These are phyloP conservation scores for Pinctada fucata DNA, from an alignment of 2,888 invertebrate genomes.

Conservation along the genomic window DNA sequence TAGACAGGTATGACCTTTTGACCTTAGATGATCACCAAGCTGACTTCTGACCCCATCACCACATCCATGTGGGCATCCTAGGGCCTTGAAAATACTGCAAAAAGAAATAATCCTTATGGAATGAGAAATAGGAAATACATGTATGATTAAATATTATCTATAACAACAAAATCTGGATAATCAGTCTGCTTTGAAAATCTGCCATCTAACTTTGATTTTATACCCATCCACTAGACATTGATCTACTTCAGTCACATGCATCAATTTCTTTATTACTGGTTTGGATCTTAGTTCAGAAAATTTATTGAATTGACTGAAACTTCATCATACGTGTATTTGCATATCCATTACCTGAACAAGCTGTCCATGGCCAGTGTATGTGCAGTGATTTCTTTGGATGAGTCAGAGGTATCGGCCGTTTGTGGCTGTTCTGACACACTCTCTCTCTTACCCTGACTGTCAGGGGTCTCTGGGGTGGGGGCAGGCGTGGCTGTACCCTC, in stretches of 20 bases:
- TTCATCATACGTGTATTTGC: too few species aligned
- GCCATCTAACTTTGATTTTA: not conserved
- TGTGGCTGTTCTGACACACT: conserved; percentile 18
- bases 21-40: conserved; percentile 80
- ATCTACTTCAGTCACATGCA: too few species aligned
- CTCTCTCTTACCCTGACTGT: conserved; percentile 34
- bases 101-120: not conserved
- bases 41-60: conserved; percentile 81
- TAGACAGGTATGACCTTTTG: conserved; percentile 88
- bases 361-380: conserved; percentile 87
- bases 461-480: conserved; percentile 22
- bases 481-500: conserved; percentile 36
- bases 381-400: conserved; percentile 76
- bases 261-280: too few species aligned
- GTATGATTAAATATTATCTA: not conserved
- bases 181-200: too few species aligned
- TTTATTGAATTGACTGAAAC: too few species aligned
- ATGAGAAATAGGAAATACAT: not conserved
- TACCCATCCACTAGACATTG: not conserved
- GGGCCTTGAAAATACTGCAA: conserved; percentile 87
- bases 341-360: conserved; percentile 74
- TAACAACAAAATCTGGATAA: too few species aligned
- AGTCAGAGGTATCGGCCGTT: conserved; percentile 35
- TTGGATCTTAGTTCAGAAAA: too few species aligned
- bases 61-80: conserved; percentile 97